These are phyloP conservation scores for Dermatemys mawii DNA, from an alignment of 2,113 vertebrate species.

Conservation along the genomic window DNA sequence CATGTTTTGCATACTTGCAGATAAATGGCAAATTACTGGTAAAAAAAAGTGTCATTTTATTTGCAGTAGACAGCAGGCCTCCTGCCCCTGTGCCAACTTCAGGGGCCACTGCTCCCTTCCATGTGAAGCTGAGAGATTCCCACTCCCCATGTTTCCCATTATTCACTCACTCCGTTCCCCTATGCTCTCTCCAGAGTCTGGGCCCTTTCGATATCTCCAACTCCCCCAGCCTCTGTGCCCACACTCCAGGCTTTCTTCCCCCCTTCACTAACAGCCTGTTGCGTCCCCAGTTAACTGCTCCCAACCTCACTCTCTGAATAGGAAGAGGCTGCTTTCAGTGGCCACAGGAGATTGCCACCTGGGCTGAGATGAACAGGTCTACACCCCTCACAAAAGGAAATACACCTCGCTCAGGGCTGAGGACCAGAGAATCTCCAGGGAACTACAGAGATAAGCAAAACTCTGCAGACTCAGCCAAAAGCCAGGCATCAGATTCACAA, in stretches of 20 bases:
- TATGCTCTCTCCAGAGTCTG: background rate
- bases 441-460: background rate
- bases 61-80: background rate
- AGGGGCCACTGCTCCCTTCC: background rate
- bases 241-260: background rate
- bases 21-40: background rate
- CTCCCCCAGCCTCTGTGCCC: no score
- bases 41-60: background rate
- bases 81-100: background rate
- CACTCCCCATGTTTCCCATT: background rate
- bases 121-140: fast-evolving
- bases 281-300: no score
- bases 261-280: background rate
- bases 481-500: background rate
- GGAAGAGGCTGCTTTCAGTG: background rate
- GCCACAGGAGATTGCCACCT: background rate
- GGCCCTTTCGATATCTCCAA: background rate
- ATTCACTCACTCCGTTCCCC: background rate
- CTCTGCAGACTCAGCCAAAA: background rate
- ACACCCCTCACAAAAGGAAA: background rate
- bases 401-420: background rate
- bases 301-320: background rate
- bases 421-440: background rate
- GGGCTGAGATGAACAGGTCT: background rate
- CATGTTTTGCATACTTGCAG: background rate